Conservation (phyloP, 2,888 invertebrate genomes). For the Thyatira batis region DNA sequence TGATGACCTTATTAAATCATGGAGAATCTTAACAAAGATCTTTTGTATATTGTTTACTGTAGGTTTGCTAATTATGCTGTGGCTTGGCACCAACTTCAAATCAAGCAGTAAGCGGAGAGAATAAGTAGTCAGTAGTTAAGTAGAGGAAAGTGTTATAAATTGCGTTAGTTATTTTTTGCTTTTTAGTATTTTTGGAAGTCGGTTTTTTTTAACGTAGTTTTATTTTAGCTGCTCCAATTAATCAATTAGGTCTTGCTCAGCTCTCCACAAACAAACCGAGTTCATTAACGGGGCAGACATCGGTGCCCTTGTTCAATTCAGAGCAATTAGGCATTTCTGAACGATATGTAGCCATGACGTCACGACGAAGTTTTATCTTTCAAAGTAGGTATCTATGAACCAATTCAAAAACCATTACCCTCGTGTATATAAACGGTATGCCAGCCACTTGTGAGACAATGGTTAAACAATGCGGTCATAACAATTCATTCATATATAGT, state of each 20-base stretch:
- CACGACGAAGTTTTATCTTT: not conserved
- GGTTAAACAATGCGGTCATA: not conserved
- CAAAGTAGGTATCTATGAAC: constrained; percentile 4
- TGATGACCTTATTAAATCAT: too few species aligned
- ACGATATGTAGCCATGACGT: constrained; percentile 19
- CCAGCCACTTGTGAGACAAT: not conserved
- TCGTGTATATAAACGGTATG: not conserved
- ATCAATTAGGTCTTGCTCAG: constrained; percentile 20
- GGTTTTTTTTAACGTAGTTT: constrained; percentile 1
- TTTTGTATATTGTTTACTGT: too few species aligned
- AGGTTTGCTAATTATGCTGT: too few species aligned
- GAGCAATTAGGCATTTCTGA: constrained; percentile 49
- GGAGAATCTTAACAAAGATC: too few species aligned
- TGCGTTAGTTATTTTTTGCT: not conserved
- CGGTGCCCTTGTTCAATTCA: constrained; percentile 52
- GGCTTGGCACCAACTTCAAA: too few species aligned
- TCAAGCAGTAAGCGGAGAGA: too few species aligned
- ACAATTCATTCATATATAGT: not conserved
- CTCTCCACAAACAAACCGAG: constrained; percentile 22
- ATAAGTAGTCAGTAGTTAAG: too few species aligned
- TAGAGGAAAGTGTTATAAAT: too few species aligned
- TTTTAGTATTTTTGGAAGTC: not conserved
- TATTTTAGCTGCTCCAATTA: constrained; percentile 13
- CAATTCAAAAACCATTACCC: not conserved
- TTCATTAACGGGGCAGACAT: constrained; percentile 42